Conservation (phyloP, 64 coral and sea anemone genomes). For the Montipora capricornis region DNA sequence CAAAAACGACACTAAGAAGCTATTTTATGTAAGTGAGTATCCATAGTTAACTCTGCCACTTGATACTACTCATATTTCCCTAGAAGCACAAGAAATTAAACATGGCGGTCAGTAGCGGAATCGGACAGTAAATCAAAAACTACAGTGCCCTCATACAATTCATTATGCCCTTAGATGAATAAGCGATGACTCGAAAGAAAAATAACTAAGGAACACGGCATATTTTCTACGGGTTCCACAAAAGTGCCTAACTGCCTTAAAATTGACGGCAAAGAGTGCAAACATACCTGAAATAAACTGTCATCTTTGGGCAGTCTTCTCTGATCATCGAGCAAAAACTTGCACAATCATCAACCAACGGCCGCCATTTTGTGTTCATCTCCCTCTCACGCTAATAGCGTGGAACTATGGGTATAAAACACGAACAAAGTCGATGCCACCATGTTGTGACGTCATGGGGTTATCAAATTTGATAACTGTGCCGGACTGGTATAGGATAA, state of each 20-base stretch:
- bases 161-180: too few species aligned
- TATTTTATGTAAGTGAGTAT: too few species aligned
- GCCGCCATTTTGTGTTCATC: not conserved
- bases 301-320: too few species aligned
- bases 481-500: not conserved
- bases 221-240: slow-evolving; percentile 11
- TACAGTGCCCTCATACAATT: too few species aligned
- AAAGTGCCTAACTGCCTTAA: not conserved
- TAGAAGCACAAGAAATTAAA: too few species aligned
- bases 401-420: slow-evolving; percentile 5
- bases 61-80: too few species aligned
- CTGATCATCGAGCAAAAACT: not conserved
- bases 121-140: too few species aligned
- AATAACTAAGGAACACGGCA: slow-evolving; percentile 11
- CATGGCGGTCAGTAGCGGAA: too few species aligned
- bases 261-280: not conserved
- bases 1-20: too few species aligned
- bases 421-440: slow-evolving; percentile 2
- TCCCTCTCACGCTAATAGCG: not conserved
- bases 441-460: slow-evolving; percentile 30
- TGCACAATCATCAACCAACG: not conserved
- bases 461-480: slow-evolving; percentile 25
- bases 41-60: too few species aligned
- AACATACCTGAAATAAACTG: not conserved
- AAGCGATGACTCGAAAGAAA: not conserved